A percentile compares a stretch with the other conserved stretches of the same genome.
These are phyloP conservation scores for Spodoptera littoralis DNA, from an alignment of 2,888 invertebrate species.

Conservation along the genomic window DNA sequence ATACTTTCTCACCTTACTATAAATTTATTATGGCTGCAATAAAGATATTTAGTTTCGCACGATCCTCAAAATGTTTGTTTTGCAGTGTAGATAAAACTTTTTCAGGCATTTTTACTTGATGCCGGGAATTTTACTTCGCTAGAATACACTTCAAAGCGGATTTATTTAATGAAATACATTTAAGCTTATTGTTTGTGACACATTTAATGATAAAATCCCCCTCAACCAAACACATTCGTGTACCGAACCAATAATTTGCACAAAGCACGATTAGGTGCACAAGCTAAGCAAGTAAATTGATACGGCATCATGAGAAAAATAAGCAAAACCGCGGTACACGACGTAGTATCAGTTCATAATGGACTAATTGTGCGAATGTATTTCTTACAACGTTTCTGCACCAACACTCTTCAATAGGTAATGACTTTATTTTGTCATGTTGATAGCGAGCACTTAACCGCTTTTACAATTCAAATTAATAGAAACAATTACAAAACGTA, in stretches of 20 bases:
- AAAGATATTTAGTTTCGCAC: slow-evolving; percentile 43
- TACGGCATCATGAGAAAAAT: slow-evolving; percentile 68
- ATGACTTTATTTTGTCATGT: slow-evolving; percentile 54
- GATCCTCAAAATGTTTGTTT: slow-evolving; percentile 21
- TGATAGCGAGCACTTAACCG: slow-evolving; percentile 6
- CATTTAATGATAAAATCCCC: background rate
- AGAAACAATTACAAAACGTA: slow-evolving; percentile 22
- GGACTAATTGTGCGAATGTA: slow-evolving; percentile 72
- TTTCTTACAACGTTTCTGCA: slow-evolving; percentile 59
- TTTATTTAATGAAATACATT: background rate
- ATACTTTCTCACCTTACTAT: slow-evolving; percentile 52
- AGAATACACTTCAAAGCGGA: slow-evolving; percentile 5
- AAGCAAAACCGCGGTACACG: slow-evolving; percentile 62
- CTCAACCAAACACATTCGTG: slow-evolving; percentile 29
- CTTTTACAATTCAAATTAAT: slow-evolving; percentile 40
- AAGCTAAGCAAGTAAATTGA: slow-evolving; percentile 63
- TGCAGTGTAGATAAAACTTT: slow-evolving; percentile 15
- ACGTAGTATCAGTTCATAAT: slow-evolving; percentile 72
- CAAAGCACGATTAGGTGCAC: slow-evolving; percentile 50
- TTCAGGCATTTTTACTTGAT: slow-evolving; percentile 10
- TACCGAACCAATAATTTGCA: slow-evolving; percentile 38
- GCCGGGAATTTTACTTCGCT: slow-evolving; percentile 16
- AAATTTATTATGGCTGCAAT: slow-evolving; percentile 51
- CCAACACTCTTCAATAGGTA: slow-evolving; percentile 23
- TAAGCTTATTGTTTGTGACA: background rate